Base-by-base conservation (phyloP, 2,888 invertebrate species). In the Agrotis segetum region DNA sequence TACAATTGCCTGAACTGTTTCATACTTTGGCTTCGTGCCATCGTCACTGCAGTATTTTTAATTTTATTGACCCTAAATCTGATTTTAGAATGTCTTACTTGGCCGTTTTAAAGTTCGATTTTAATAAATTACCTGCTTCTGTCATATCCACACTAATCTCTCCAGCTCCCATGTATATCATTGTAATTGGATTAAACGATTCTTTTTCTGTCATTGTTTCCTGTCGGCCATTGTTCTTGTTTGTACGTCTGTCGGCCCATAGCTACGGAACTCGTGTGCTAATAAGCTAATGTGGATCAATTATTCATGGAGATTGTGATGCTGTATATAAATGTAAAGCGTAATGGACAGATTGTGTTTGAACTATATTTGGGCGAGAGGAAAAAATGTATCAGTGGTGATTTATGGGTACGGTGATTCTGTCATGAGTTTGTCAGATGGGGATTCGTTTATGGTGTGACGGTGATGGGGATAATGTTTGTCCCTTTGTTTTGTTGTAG, bases 141-240 rank as follows among this genome's bases (percentile, higher is more conserved):
- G 40, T 40, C 87, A 0, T 88, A 88, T 95, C 95, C 92, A 91
- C 56, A 83, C 16, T 61, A 89, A 44, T 34, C 86, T 63, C 75
- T 46, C 68, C 61, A 72, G 74, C 88, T 86, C 79, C 78, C 86
- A 88, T 91, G 90, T 92, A 89, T 91, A 93, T 93, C 92, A 91
- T 90, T 93, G 93, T 94, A 95, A 96, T 95, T 95, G 94, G 95
- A 95, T 94, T 95, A 95, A 95, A 95, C 93, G 94, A 93, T 94
- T 93, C 92, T 90, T 94, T 84, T 94, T 93, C 90, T 92, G 92
- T 95, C 93, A 94, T 95, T 94, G 95, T 94, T 92, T 92, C 88
- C 90, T 86, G 88, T 88, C 87, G 90, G 81, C 94, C 92, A 95
- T 95, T 95, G 95, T 96, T 95, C 87, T 87, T 87, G 87, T 89